Evolutionary conservation across 2,113 vertebrate genomes (phyloP), one percentile per base, ranked within the genome.

Genomic region (Sterrhoptilus dennistouni): DNA sequence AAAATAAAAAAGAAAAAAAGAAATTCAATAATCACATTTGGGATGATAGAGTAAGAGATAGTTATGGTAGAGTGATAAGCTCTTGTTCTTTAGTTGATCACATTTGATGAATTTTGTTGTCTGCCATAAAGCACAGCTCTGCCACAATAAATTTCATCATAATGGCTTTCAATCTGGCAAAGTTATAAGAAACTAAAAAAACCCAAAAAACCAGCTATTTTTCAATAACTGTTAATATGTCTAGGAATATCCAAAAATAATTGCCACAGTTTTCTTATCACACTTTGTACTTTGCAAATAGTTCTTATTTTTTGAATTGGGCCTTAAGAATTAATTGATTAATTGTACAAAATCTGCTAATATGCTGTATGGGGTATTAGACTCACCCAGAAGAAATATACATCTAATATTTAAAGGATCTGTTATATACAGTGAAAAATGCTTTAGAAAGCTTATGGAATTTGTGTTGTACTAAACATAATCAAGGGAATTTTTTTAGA

Each of bases 401-500:
- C 7, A n/a, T 15, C 12, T 76, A 42, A 59, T 44, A 52, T 44
- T 85, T 82, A 66, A 95, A 71, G 10, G 1, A 54, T 38, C 28
- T 78, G 1, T 57, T 40, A 53, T 23, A 47, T 11, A 36, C 2
- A 28, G 5, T 50, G 13, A 16, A 87, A 91, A 80, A 63, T 19
- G 5, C 14, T 71, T 80, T 66, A 33, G 35, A 79, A 70, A 68
- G 2, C 8, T 80, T 49, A 24, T 60, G 25, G 35, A 78, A 79
- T 54, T 79, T 59, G 17, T 50, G 9, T 29, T 78, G 54, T 18
- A 45, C 15, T 83, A 75, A 90, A 93, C 68, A 78, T 50, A 92
- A 81, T 56, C 28, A 79, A 40, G 10, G 2, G 1, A 38, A 38
- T 0, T 2, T 9, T 19, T 70, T 63, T 19, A 53, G 6, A 9